These are phyloP conservation scores for Sitophilus oryzae DNA, from an alignment of 1,140 invertebrate species.

Conservation along the genomic window DNA sequence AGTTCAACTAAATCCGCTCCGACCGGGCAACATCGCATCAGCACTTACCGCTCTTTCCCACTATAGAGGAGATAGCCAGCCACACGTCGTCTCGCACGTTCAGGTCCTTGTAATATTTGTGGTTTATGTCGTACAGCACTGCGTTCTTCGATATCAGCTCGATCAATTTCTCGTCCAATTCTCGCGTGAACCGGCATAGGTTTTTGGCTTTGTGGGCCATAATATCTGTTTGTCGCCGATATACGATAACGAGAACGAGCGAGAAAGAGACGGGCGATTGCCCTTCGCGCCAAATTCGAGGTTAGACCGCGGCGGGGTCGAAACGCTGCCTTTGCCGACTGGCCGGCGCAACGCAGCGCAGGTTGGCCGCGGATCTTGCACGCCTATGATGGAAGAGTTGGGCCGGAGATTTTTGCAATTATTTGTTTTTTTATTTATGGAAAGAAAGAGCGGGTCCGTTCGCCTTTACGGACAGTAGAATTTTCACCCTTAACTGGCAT, in stretches of 20 bases:
- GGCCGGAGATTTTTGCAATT: conserved; percentile 8
- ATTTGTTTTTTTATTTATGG: no score
- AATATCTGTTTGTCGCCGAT: not conserved
- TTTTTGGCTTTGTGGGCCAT: conserved; percentile 38
- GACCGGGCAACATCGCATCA: conserved; percentile 6
- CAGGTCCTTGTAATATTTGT: conserved; percentile 23
- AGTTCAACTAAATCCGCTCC: no score
- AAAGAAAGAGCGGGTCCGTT: no score
- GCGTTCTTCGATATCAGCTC: conserved; percentile 21
- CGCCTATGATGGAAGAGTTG: not conserved
- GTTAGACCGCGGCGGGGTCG: conserved; percentile 5
- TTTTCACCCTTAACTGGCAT: no score
- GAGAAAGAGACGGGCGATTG: not conserved
- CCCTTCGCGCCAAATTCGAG: not conserved
- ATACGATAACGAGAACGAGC: not conserved
- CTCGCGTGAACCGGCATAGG: conserved; percentile 21
- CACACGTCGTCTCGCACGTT: conserved; percentile 21
- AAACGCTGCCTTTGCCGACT: conserved; percentile 12
- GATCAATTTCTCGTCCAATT: conserved; percentile 24
- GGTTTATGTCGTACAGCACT: conserved; percentile 18
- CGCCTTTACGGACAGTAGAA: no score
- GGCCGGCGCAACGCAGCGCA: conserved; percentile 22
- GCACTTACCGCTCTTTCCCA: conserved; percentile 22
- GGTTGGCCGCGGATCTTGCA: conserved; percentile 15
- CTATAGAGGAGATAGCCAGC: conserved; percentile 20